A percentile compares a stretch with the other conserved stretches of the same genome.
Conservation (phyloP, 1,140 invertebrate species). For the Helicoverpa armigera region DNA sequence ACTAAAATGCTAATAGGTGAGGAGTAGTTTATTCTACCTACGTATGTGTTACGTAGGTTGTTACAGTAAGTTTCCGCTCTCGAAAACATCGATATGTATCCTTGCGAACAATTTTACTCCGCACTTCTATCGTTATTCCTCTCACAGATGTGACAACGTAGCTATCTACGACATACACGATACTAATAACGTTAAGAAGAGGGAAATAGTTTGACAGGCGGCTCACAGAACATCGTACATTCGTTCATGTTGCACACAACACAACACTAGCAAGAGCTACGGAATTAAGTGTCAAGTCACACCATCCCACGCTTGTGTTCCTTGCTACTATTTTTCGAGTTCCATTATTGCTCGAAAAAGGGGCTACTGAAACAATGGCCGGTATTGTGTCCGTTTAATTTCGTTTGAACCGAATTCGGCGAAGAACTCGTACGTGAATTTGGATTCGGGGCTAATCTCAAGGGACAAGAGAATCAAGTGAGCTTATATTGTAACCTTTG, state of each 20-base stretch:
- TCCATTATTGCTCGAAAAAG: constrained; percentile 61
- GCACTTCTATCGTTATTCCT: constrained; percentile 1
- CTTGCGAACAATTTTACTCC: not conserved
- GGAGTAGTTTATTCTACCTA: not conserved
- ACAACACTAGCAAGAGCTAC: constrained; percentile 46
- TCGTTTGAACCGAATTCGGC: constrained; percentile 57
- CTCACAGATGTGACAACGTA: not conserved
- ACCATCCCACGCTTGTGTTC: constrained; percentile 52
- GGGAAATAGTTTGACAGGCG: constrained; percentile 20
- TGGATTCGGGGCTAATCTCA: constrained; percentile 1
- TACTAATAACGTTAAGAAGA: constrained; percentile 28
- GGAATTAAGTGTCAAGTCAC: constrained; percentile 64
- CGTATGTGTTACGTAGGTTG: not conserved
- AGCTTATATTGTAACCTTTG: not conserved
- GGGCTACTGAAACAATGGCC: constrained; percentile 38
- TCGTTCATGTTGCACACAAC: constrained; percentile 46
- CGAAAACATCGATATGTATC: not conserved
- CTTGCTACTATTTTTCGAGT: constrained; percentile 53
- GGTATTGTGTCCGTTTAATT: constrained; percentile 62
- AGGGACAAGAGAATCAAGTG: not conserved
- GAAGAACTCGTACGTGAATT: constrained; percentile 18
- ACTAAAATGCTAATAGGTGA: not conserved
- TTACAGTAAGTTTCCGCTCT: not conserved
- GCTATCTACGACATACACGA: not conserved
- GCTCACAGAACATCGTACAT: constrained; percentile 4